phyloP scores from a whole-genome alignment of 2,113 vertebrate genomes.

The Channa argus region DNA sequence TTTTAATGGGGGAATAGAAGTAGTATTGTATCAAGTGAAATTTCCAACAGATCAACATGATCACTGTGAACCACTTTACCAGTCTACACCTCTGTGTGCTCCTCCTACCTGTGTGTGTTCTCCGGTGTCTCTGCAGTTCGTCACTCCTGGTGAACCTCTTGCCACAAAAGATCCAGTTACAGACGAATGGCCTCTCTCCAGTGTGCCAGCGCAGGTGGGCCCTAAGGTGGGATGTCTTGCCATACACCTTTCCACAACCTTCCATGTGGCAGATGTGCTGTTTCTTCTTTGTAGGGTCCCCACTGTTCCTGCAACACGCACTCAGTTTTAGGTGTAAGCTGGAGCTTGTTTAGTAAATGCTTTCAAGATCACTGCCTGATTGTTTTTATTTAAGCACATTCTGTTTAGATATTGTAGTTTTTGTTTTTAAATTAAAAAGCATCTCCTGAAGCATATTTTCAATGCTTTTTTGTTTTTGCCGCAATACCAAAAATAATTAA shows the following conservation, averaged over 20 bases:
- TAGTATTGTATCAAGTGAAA: too few relatives aligned
- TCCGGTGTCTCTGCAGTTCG: conserved; percentile 96
- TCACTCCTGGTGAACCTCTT: conserved; percentile 97
- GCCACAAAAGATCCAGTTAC: conserved; percentile 99
- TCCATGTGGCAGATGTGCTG: conserved; percentile 99
- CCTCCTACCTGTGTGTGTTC: conserved; percentile 94
- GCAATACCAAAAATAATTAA: neutral
- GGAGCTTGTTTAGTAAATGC: neutral
- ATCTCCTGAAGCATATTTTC: neutral
- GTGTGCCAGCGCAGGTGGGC: conserved; percentile 99
- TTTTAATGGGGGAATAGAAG: too few relatives aligned
- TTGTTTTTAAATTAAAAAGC: neutral
- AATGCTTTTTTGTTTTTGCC: too few relatives aligned
- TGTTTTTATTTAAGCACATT: neutral
- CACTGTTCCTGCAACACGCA: conserved; percentile 86
- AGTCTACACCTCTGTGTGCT: neutral
- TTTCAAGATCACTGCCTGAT: neutral
- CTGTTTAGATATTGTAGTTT: neutral
- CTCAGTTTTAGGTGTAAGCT: neutral
- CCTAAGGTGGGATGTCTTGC: conserved; percentile 97
- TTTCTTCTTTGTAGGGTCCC: conserved; percentile 98
- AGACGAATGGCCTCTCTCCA: conserved; percentile 96
- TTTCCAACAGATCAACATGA: neutral
- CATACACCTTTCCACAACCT: conserved; percentile 98
- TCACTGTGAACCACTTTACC: neutral